Evolutionary conservation across 1,140 invertebrate species (phyloP).

Genomic region (Zaprionus vittiger): DNA sequence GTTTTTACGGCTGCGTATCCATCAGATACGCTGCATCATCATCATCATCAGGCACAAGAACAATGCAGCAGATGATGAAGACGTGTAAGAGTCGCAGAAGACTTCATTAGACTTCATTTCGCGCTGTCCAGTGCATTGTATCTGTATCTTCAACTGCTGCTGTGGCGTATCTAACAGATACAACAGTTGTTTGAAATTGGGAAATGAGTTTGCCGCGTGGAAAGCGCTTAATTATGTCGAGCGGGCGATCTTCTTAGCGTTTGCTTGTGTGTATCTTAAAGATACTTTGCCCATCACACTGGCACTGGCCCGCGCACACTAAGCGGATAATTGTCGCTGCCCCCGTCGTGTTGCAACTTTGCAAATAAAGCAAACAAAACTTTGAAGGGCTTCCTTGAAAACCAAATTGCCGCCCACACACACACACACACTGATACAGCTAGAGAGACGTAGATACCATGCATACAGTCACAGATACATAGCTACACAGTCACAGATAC

Average conservation of each 20-base stretch:
- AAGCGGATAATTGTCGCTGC: constrained; percentile 77
- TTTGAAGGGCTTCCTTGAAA: constrained; percentile 79
- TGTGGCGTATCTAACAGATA: constrained; percentile 43
- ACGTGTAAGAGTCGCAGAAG: constrained; percentile 36
- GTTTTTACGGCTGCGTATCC: constrained; percentile 47
- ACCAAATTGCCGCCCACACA: constrained; percentile 45
- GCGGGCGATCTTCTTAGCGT: constrained; percentile 1
- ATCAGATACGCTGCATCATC: constrained; percentile 64
- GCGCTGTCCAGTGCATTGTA: constrained; percentile 11
- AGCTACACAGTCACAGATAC: constrained; percentile 15
- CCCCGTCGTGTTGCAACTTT: constrained; percentile 30
- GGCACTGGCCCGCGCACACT: constrained; percentile 75
- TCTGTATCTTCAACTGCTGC: constrained; percentile 18
- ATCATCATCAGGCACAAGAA: constrained; percentile 30
- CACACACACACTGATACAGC: constrained; percentile 15
- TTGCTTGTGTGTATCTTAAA: constrained; percentile 61
- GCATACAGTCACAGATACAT: constrained; percentile 17
- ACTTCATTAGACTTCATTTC: constrained; percentile 50
- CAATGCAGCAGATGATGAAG: not conserved
- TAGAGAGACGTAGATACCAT: not conserved
- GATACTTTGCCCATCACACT: constrained; percentile 74
- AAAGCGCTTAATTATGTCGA: constrained; percentile 59
- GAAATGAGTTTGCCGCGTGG: constrained; percentile 54
- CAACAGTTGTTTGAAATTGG: constrained; percentile 70
- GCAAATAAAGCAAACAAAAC: constrained; percentile 79